Base-by-base conservation (phyloP, 2,113 vertebrate species). In the Megaptera novaeangliae region DNA sequence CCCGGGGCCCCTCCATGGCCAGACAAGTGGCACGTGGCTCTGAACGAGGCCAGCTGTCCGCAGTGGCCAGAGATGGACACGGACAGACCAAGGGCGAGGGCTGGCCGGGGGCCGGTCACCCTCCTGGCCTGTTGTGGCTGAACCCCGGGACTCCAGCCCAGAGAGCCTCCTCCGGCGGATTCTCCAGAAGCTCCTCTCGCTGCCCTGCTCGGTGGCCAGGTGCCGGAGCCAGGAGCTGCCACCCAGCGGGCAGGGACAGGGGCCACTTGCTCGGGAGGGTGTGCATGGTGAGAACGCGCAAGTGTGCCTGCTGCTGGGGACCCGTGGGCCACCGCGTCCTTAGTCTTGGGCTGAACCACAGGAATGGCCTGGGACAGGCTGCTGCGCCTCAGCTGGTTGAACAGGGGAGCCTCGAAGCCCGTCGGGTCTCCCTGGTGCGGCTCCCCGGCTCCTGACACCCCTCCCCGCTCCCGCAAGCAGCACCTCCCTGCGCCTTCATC, bases 241-340 rank as follows among this genome's bases (percentile, higher is more conserved):
- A 14, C 46, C 3, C 31, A 13, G 13, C 5, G 52, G 52, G 21
- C 77, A 5, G 21, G 21, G 52, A 15, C 1, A 2, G 34, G 9
- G 20, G 6, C 20, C 46, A 21, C 75, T 21, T 52, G 46, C 46
- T 77, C 29, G 17, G 44, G 44, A 20, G 29, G 29, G 9, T 4
- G 74, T 57, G 52, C 18, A 6, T 7, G 52, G 52, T 49, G 15
- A 17, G 52, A 55, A 18, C 17, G 17, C 6, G 29, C 31, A 29
- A 8, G 15, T 6, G 74, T 34, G 29, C 9, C 74, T 49, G 46
- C 44, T 6, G 29, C 29, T 21, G 74, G 74, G 31, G 29, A 5
- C 44, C 5, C 2, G 0, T 0, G 44, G 74, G 6, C 5, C 9
- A 44, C 72, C 1, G 14, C 1, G 2, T 49, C 72, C 29, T 31